Percentiles rank a stretch among this genome's conserved stretches.
These are phyloP conservation scores for Exephanes ischioxanthus DNA, from an alignment of 2,888 invertebrate species.

Conservation along the genomic window DNA sequence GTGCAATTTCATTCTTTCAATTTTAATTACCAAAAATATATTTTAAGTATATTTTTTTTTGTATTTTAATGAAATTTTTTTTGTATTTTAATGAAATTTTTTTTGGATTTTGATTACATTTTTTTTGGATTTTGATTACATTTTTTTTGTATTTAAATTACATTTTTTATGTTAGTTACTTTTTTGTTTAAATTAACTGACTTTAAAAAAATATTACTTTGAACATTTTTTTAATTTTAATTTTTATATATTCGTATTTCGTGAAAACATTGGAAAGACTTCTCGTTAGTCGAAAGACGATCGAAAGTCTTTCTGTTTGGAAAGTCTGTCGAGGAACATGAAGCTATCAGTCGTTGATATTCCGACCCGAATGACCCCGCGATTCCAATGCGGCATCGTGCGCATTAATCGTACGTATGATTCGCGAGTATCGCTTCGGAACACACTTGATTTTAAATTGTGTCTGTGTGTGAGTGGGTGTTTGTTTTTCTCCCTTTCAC, in stretches of 20 bases:
- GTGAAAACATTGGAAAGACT: neutral
- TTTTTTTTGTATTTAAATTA: no score
- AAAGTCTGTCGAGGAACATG: neutral
- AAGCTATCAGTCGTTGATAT: conserved; percentile 4
- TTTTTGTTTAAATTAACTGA: no score
- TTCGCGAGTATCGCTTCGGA: neutral
- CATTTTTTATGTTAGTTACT: no score
- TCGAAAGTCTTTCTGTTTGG: neutral
- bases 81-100: no score
- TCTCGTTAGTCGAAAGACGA: neutral
- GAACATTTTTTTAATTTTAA: no score
- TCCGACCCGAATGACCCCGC: conserved; percentile 11
- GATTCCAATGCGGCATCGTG: neutral
- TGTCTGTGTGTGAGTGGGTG: neutral
- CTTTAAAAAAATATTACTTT: no score
- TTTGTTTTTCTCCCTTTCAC: neutral
- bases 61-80: no score
- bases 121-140: no score
- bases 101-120: no score
- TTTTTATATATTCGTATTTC: neutral
- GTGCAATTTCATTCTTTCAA: neutral
- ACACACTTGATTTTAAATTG: neutral
- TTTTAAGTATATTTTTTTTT: no score
- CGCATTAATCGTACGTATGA: neutral
- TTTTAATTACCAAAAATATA: neutral